phyloP scores from a whole-genome alignment of 2,797 vertebrate genomes.

The Nannoperca australis region DNA sequence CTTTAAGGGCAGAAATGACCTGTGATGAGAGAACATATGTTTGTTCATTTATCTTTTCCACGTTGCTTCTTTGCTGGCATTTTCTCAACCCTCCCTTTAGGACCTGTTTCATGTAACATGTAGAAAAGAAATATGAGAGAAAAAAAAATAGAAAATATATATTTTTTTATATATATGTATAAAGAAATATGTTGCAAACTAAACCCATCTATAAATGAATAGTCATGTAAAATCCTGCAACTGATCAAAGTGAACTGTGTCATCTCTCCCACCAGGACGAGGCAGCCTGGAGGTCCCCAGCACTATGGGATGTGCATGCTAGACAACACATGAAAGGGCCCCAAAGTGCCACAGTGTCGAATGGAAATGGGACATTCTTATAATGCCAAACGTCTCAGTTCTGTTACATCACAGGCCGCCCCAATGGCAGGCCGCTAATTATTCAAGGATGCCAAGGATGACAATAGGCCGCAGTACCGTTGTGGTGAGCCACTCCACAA shows the following conservation, averaged over 20 bases:
- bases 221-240: constrained; percentile 15
- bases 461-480: constrained; percentile 75
- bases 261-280: constrained; percentile 62
- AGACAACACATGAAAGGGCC: constrained; percentile 86
- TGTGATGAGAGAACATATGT: constrained; percentile 13
- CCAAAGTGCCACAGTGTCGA: constrained; percentile 79
- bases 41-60: constrained; percentile 9
- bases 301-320: constrained; percentile 77
- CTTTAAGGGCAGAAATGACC: constrained; percentile 23
- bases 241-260: constrained; percentile 53
- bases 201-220: background rate
- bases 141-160: background rate
- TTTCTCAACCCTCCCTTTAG: background rate
- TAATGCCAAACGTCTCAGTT: constrained; percentile 86
- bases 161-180: no score
- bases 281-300: constrained; percentile 67
- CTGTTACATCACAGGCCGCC: constrained; percentile 84
- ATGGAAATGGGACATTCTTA: constrained; percentile 87
- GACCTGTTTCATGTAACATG: background rate
- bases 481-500: constrained; percentile 65
- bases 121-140: background rate
- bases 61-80: background rate
- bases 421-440: constrained; percentile 81
- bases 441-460: constrained; percentile 84
- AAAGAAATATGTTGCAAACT: background rate